Percentiles rank a stretch among this genome's conserved stretches.
These are phyloP conservation scores for Kryptopterus vitreolus DNA, from an alignment of 2,797 vertebrate genomes.

Conservation along the genomic window DNA sequence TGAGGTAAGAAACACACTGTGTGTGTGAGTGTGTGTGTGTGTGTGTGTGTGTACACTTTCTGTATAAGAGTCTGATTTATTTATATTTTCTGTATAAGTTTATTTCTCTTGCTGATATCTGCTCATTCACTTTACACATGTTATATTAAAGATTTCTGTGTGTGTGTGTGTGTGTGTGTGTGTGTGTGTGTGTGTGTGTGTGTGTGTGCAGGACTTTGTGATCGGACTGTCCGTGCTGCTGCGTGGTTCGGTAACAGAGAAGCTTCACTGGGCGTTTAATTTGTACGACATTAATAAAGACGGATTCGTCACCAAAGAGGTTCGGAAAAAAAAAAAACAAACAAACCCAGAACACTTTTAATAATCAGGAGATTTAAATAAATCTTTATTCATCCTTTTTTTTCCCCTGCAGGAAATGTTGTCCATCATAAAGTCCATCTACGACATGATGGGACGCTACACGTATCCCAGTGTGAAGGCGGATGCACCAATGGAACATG, in stretches of 20 bases:
- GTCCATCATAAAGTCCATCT: slow-evolving; percentile 93
- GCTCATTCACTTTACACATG: too few relatives aligned
- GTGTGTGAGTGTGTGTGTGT: not conserved
- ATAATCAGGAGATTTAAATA: not conserved
- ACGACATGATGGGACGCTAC: slow-evolving; percentile 93
- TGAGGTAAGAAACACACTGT: slow-evolving; percentile 75
- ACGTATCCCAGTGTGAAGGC: slow-evolving; percentile 81
- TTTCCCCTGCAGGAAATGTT: slow-evolving; percentile 84
- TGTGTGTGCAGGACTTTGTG: slow-evolving; percentile 84
- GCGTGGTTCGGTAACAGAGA: slow-evolving; percentile 88
- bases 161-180: slow-evolving; percentile 14
- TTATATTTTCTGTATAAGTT: too few relatives aligned
- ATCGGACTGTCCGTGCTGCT: slow-evolving; percentile 88
- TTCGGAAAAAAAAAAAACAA: too few relatives aligned
- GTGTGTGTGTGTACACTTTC: not conserved
- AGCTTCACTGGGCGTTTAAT: slow-evolving; percentile 93
- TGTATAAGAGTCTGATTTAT: not conserved
- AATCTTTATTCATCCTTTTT: not conserved
- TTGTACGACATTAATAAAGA: slow-evolving; percentile 97
- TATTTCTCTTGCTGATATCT: too few relatives aligned
- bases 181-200: not conserved
- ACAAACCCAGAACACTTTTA: not conserved
- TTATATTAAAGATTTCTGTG: not conserved
- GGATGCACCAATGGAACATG: slow-evolving; percentile 80
- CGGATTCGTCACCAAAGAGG: slow-evolving; percentile 91